phyloP scores from a whole-genome alignment of 2,888 invertebrate genomes.

The Chloromyia formosa region DNA sequence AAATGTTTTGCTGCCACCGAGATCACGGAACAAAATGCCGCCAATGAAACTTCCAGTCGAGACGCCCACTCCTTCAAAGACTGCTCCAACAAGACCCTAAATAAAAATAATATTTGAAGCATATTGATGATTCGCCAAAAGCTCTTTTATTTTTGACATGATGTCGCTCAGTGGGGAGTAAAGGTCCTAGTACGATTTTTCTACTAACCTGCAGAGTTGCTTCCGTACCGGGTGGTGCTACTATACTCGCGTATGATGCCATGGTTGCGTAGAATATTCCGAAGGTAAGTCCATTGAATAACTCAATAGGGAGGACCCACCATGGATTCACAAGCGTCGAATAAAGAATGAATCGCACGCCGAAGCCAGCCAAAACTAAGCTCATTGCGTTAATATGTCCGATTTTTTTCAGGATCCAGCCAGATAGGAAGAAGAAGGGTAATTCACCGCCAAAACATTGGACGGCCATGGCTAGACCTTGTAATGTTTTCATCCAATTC shows the following conservation, averaged over 20 bases:
- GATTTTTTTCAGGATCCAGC: constrained; percentile 76
- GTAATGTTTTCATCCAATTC: constrained; percentile 75
- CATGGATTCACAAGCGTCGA: constrained; percentile 82
- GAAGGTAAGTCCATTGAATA: constrained; percentile 87
- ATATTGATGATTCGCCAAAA: constrained; percentile 5
- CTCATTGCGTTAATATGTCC: constrained; percentile 87
- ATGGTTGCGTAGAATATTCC: constrained; percentile 89
- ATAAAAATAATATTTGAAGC: constrained; percentile 25
- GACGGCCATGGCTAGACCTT: constrained; percentile 77
- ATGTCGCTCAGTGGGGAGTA: no score
- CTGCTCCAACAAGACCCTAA: constrained; percentile 83
- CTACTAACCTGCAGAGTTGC: constrained; percentile 80
- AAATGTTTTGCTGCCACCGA: constrained; percentile 76
- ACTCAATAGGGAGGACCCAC: constrained; percentile 85
- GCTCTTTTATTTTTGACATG: no score
- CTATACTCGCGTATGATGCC: constrained; percentile 86
- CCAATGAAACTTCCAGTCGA: constrained; percentile 81
- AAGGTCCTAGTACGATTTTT: no score
- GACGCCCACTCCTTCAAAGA: constrained; percentile 88
- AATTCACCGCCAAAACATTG: constrained; percentile 87
- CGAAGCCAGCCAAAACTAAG: constrained; percentile 80
- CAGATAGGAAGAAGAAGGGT: constrained; percentile 87
- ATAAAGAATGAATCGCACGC: constrained; percentile 82
- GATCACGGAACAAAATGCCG: constrained; percentile 73
- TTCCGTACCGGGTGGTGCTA: constrained; percentile 84